Conservation (phyloP, 2,113 vertebrate genomes). For the Thalassoma bifasciatum region DNA sequence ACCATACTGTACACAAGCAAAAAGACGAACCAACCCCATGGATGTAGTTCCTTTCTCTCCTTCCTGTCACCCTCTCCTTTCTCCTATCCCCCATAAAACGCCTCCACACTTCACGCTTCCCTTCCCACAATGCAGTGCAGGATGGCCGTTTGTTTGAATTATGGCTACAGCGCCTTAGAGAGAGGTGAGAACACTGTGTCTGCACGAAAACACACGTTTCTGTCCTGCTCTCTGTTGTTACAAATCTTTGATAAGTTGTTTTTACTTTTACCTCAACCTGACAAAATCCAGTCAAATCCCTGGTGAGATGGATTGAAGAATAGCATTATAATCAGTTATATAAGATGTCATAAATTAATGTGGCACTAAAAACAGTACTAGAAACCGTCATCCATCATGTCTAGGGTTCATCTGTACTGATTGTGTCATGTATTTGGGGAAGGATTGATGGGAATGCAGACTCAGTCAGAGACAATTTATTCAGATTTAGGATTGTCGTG, state of each 20-base stretch:
- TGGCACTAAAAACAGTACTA: background rate
- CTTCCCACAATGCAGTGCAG: conserved; percentile 77
- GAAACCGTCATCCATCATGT: background rate
- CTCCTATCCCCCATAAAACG: conserved; percentile 68
- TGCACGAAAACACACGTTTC: conserved; percentile 11
- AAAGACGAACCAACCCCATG: conserved; percentile 24
- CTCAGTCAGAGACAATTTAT: conserved; percentile 6
- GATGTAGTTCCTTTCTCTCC: conserved; percentile 48
- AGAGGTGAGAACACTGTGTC: conserved; percentile 67
- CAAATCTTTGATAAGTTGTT: conserved; percentile 45
- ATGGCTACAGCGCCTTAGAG: conserved; percentile 64
- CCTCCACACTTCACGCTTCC: conserved; percentile 73
- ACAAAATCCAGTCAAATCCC: conserved; percentile 3
- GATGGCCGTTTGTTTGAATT: conserved; percentile 74
- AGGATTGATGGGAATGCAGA: background rate
- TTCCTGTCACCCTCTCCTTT: conserved; percentile 59
- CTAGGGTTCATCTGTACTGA: background rate
- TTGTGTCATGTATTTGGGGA: background rate
- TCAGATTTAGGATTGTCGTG: background rate
- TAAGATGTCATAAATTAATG: no score
- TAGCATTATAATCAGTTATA: no score
- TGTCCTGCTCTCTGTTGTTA: conserved; percentile 31
- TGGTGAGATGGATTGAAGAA: background rate
- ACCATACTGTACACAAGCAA: conserved; percentile 13
- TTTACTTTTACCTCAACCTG: conserved; percentile 50